These are phyloP conservation scores for Poeciliopsis turrubarensis DNA, from an alignment of 2,113 vertebrate genomes.

Conservation along the genomic window DNA sequence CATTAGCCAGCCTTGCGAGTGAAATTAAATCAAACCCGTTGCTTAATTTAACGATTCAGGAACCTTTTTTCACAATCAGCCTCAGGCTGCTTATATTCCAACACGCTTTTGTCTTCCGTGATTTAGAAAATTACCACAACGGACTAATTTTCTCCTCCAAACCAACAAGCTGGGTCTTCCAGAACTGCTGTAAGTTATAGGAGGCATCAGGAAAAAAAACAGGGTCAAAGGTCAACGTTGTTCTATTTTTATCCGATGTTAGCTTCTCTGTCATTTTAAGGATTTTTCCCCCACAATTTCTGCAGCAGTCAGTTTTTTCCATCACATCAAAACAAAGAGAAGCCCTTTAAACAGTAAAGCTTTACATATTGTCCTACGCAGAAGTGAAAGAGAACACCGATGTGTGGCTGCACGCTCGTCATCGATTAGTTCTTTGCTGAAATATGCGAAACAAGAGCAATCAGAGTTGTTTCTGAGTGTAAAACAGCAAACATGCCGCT, in stretches of 20 bases:
- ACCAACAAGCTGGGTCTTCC: neutral
- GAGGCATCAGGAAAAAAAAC: neutral
- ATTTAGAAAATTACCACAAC: neutral
- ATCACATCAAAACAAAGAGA: neutral
- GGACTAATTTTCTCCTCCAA: neutral
- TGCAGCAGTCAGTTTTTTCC: too few species aligned
- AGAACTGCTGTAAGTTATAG: neutral
- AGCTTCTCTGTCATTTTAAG: neutral
- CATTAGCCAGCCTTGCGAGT: constrained; percentile 17
- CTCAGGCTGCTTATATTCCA: constrained; percentile 2
- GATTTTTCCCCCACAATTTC: neutral
- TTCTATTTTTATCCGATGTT: neutral
- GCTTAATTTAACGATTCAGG: constrained; percentile 16
- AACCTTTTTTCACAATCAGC: neutral
- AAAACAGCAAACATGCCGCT: constrained; percentile 3
- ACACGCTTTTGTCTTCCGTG: neutral
- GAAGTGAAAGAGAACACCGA: constrained; percentile 3
- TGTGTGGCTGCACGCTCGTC: neutral
- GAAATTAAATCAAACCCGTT: constrained; percentile 36
- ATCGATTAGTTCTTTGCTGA: constrained; percentile 25
- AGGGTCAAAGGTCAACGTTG: neutral
- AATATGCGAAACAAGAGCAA: constrained; percentile 15
- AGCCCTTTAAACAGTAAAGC: neutral
- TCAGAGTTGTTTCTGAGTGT: constrained; percentile 1
- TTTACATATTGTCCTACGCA: neutral